Evolutionary conservation across 2,113 vertebrate species (phyloP), one percentile per base, ranked within the genome.

Genomic region (Chaenocephalus aceratus): DNA sequence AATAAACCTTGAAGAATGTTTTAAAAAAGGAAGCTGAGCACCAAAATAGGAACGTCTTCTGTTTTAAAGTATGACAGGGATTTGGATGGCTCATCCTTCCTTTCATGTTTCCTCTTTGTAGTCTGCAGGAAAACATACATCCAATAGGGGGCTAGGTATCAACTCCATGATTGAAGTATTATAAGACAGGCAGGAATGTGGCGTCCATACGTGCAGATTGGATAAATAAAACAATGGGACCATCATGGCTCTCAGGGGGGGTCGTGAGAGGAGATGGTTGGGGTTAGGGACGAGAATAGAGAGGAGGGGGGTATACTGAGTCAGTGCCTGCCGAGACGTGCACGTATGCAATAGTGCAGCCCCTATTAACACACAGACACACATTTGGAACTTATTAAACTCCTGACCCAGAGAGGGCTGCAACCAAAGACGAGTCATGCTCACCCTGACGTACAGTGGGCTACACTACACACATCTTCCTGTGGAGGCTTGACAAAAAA

Each of bases 361-460:
- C 45, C 36, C 45, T 57, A 11, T 76, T 66, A 80, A 83, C 36
- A 59, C 15, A 67, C 69, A 72, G n/a, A 82, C 58, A 72, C 80
- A 86, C 93, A 90, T 93, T 92, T 91, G 92, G 85, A 94, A 91
- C 83, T 69, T 85, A 84, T 94, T 94, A 94, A 90, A 92, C 87
- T 88, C 53, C 80, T 91, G 90, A 91, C 88, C 89, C 64, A 60
- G 84, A 66, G 70, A 71, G 51, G 51, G 71, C 59, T 87, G 82
- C 72, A 88, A 82, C 83, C 44, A 26, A 89, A 91, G 85, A 91
- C 58, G 11, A 72, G 79, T 49, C 59, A 74, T 34, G 59, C 54
- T 80, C 64, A 83, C 73, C 83, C 70, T 2, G 75, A 51, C 57
- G 69, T 63, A 86, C 79, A 80, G 45, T 36, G 64, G 73, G 80